Percentiles rank a stretch among this genome's conserved stretches.
Conservation (phyloP, 2,797 vertebrate species). For the Gadopsis marmoratus region DNA sequence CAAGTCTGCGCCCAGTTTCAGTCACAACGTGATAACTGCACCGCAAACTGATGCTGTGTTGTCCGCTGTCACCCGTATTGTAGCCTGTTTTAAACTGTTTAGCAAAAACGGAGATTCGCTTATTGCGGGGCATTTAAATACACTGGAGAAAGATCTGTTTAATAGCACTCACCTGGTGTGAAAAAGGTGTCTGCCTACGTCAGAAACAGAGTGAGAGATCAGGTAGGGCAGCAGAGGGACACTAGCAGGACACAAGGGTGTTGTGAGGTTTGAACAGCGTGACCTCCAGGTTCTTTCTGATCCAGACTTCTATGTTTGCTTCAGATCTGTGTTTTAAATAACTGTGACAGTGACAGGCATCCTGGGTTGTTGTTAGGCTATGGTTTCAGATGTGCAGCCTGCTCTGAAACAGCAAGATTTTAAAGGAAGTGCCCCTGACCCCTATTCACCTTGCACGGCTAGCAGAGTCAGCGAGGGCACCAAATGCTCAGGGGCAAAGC, state of each 20-base stretch:
- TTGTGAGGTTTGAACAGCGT: slow-evolving; percentile 8
- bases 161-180: slow-evolving; percentile 18
- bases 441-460: slow-evolving; percentile 29
- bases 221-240: neutral
- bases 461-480: slow-evolving; percentile 38
- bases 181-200: neutral
- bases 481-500: slow-evolving; percentile 11
- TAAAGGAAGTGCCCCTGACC: slow-evolving; percentile 20
- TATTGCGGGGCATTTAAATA: neutral
- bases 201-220: slow-evolving; percentile 10
- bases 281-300: slow-evolving; percentile 8
- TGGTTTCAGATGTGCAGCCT: slow-evolving; percentile 28
- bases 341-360: slow-evolving; percentile 2
- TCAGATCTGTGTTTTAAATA: neutral
- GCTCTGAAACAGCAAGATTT: slow-evolving; percentile 31
- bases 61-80: neutral
- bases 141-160: no score
- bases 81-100: neutral
- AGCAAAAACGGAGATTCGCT: neutral
- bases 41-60: slow-evolving; percentile 38
- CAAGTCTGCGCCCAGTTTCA: slow-evolving; percentile 75
- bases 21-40: slow-evolving; percentile 66
- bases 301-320: neutral
- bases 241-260: neutral
- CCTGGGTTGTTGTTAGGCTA: neutral